Evolutionary conservation across 2,888 invertebrate species (phyloP).

Genomic region (Mythimna ferrago): DNA sequence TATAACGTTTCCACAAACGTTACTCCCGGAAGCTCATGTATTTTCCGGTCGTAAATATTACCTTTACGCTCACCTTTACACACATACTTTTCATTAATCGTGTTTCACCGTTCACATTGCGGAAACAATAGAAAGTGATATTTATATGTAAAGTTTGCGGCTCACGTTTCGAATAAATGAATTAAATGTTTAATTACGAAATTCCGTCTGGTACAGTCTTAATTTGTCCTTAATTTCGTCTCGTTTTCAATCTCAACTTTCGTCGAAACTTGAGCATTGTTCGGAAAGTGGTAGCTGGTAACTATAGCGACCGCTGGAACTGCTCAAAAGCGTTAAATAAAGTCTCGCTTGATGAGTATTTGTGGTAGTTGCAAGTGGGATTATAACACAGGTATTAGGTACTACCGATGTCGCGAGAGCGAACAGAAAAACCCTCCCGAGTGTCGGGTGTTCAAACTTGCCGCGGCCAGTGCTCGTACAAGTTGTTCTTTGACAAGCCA

Average conservation of each 20-base stretch:
- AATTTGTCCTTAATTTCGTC: conserved; percentile 78
- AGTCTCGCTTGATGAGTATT: conserved; percentile 74
- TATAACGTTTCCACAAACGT: conserved; percentile 32
- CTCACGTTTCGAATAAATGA: conserved; percentile 60
- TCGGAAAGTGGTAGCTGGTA: conserved; percentile 70
- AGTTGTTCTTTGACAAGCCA: conserved; percentile 80
- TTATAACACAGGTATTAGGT: conserved; percentile 78
- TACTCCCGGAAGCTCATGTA: conserved; percentile 34
- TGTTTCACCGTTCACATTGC: conserved; percentile 28
- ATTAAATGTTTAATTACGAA: conserved; percentile 73
- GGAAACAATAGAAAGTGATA: conserved; percentile 47
- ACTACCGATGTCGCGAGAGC: conserved; percentile 61
- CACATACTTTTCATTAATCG: conserved; percentile 40
- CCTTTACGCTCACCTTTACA: conserved; percentile 30
- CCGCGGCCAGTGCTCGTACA: conserved; percentile 65
- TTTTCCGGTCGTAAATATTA: conserved; percentile 53
- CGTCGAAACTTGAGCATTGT: conserved; percentile 76
- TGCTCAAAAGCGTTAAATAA: conserved; percentile 76
- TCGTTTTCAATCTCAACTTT: conserved; percentile 82
- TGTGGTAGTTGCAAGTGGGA: conserved; percentile 70
- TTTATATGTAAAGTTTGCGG: conserved; percentile 48
- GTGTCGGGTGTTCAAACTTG: conserved; percentile 64
- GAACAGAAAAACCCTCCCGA: conserved; percentile 65
- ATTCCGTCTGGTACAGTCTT: conserved; percentile 73
- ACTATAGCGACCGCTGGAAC: conserved; percentile 72